Base-by-base conservation (phyloP, 2,797 vertebrate species). In the Dromococcyx pavoninus region DNA sequence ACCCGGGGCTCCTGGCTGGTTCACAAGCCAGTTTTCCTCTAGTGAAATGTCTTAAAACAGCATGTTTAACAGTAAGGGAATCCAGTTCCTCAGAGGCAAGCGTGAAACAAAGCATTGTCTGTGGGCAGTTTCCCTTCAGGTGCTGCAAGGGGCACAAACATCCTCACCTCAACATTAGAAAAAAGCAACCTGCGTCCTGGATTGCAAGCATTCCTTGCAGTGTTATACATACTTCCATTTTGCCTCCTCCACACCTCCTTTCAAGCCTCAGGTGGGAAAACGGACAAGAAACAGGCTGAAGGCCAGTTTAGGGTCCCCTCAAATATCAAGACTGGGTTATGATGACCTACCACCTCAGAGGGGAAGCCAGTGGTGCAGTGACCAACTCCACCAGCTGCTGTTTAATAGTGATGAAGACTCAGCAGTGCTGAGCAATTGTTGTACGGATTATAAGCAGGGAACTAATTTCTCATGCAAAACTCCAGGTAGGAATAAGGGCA, bases 101-200 rank as follows among this genome's bases (percentile, higher is more conserved):
- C 2, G 0, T 60, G 44, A 74, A 53, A 35, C 0, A 7, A 7
- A 71, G 37, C 30, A 19, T 14, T 71, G 27, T 43, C 58, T n/a
- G 28, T 19, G 37, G 41, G 27, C 60, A 69, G 50, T 43, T 84
- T 69, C 41, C n/a, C 23, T 53, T 35, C 61, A 57, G 82, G 21
- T 46, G 35, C 56, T 89, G 78, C 16, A 56, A 65, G 82, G 65
- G 56, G 39, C 50, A 64, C 27, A 69, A 60, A 19, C 11, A 50
- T 37, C n/a, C n/a, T n/a, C n/a, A n/a, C 30, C 39, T n/a, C n/a
- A 73, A 5, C 3, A 1, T 25, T 2, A 0, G 50, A 35, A 74
- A 44, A 85, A 46, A 32, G 37, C 30, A 28, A 30, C 73, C 37
- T 37, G 21, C 2, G 1, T 43, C 33, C 66, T 62, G 27, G 56